Percentiles rank a stretch among this genome's conserved stretches.
Evolutionary conservation across 2,888 invertebrate genomes (phyloP).

Genomic region (Nomada goodeniana): DNA sequence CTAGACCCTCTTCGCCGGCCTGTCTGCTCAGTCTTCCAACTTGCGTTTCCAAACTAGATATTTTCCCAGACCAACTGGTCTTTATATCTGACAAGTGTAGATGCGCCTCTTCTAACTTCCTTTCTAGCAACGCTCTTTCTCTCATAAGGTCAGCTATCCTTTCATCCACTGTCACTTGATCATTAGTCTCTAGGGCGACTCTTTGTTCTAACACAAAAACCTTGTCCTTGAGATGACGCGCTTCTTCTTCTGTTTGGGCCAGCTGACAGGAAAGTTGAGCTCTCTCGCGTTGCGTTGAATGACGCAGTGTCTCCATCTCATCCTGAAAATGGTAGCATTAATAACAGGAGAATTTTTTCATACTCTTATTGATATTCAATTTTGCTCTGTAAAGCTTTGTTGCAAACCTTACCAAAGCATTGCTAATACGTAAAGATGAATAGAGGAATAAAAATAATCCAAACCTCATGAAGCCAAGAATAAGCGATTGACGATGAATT

Average conservation of each 20-base stretch:
- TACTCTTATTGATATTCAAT: slow-evolving; percentile 12
- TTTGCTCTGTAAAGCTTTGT: slow-evolving; percentile 53
- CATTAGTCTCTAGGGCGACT: slow-evolving; percentile 83
- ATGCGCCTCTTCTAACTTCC: slow-evolving; percentile 93
- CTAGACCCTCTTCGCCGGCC: slow-evolving; percentile 93
- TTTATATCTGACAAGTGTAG: slow-evolving; percentile 95
- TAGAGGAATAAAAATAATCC: slow-evolving; percentile 53
- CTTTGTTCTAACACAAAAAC: slow-evolving; percentile 85
- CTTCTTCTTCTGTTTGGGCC: slow-evolving; percentile 91
- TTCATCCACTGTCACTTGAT: slow-evolving; percentile 85
- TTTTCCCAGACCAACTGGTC: slow-evolving; percentile 96
- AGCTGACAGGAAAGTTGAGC: slow-evolving; percentile 89
- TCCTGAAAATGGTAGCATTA: slow-evolving; percentile 86
- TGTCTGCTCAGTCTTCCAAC: slow-evolving; percentile 92
- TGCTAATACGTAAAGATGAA: slow-evolving; percentile 49
- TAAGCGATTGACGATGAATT: slow-evolving; percentile 51
- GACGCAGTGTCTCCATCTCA: slow-evolving; percentile 91
- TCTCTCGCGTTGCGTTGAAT: slow-evolving; percentile 90
- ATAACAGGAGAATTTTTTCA: slow-evolving; percentile 26
- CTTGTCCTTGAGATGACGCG: slow-evolving; percentile 89
- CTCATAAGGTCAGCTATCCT: slow-evolving; percentile 86
- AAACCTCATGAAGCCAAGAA: slow-evolving; percentile 59
- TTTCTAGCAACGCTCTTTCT: slow-evolving; percentile 89
- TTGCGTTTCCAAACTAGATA: slow-evolving; percentile 95
- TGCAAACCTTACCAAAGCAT: slow-evolving; percentile 65